phyloP scores from a whole-genome alignment of 2,113 vertebrate species.

The Patagioenas fasciata region DNA sequence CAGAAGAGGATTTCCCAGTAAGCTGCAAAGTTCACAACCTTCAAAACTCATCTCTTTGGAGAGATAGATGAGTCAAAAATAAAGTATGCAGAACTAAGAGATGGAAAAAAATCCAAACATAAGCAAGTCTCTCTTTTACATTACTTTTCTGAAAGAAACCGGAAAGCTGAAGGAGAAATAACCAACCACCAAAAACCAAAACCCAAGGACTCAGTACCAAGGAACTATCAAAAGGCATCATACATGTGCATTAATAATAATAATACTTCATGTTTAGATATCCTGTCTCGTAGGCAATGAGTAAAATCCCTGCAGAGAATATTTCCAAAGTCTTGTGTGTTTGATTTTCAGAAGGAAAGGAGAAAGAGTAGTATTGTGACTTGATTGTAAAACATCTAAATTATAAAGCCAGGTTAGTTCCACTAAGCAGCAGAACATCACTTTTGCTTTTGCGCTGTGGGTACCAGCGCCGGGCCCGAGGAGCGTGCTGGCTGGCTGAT shows the following conservation, averaged over 20 bases:
- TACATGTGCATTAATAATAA: background rate
- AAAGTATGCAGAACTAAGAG: background rate
- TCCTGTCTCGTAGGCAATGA: background rate
- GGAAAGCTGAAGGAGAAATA: background rate
- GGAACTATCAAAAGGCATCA: background rate
- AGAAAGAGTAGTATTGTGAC: background rate
- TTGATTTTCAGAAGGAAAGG: background rate
- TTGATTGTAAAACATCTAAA: background rate
- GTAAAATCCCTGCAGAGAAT: background rate
- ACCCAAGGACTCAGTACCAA: background rate
- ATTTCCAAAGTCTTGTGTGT: background rate
- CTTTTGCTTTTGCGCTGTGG: background rate
- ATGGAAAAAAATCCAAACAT: background rate
- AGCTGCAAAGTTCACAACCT: constrained; percentile 30
- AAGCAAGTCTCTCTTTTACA: background rate
- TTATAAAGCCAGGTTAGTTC: background rate
- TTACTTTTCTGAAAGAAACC: background rate
- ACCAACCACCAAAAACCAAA: background rate
- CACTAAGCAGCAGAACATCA: background rate
- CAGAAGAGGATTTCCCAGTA: background rate
- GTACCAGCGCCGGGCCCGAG: background rate
- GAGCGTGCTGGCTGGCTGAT: background rate
- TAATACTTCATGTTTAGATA: background rate
- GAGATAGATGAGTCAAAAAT: background rate
- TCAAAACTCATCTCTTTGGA: background rate